Evolutionary conservation across 2,113 vertebrate genomes (phyloP).

Genomic region (Malaclemys terrapin): DNA sequence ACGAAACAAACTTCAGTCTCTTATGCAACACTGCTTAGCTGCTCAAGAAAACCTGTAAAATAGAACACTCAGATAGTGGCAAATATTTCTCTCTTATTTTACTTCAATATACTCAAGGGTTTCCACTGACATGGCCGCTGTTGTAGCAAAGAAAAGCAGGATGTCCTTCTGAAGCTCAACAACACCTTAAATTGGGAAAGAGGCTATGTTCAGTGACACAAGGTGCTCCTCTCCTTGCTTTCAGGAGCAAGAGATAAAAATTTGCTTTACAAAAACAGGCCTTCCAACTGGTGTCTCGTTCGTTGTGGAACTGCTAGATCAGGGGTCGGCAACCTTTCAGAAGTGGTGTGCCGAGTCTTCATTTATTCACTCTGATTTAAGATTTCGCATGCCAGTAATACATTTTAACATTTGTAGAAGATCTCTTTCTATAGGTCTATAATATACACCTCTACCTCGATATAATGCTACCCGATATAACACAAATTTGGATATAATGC

Average conservation of each 20-base stretch:
- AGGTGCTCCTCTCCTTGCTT: background rate
- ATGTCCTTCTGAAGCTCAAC: background rate
- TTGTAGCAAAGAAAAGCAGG: background rate
- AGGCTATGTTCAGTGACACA: background rate
- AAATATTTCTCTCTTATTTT: background rate
- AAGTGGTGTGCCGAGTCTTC: too few relatives aligned
- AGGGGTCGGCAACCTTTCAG: too few relatives aligned
- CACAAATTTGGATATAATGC: too few relatives aligned
- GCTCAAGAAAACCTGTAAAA: background rate
- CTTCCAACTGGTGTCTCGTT: background rate
- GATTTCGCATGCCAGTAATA: too few relatives aligned
- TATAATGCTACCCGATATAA: too few relatives aligned
- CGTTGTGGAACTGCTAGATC: background rate
- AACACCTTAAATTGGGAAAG: background rate
- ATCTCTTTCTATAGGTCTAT: too few relatives aligned
- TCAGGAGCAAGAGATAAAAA: background rate
- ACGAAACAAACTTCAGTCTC: background rate
- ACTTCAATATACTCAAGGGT: background rate
- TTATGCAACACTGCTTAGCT: background rate
- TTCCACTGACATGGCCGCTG: background rate
- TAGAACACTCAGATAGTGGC: background rate
- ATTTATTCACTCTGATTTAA: too few relatives aligned
- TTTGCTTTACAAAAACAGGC: background rate
- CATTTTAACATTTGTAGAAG: too few relatives aligned
- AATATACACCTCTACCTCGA: too few relatives aligned